phyloP scores from a whole-genome alignment of 2,797 vertebrate species.

The Euphonia xanthogaster region DNA sequence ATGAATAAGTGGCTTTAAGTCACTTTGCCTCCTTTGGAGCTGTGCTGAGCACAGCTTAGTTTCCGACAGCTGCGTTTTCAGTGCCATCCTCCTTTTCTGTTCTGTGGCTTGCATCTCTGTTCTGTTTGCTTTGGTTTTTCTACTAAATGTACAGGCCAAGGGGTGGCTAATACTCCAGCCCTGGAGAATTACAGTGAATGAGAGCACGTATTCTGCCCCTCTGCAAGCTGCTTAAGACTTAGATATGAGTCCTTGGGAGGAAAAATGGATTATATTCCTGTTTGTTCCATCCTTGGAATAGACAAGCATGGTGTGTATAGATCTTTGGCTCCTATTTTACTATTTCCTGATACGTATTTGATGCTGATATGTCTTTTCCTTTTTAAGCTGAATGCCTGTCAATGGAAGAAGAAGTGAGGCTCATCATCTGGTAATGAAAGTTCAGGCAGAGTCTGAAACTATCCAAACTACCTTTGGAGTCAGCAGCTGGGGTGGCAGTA shows the following conservation, averaged over 20 bases:
- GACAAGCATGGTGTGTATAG: background rate
- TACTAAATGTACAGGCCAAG: background rate
- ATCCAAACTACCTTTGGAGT: background rate
- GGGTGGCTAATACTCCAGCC: background rate
- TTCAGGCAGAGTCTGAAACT: background rate
- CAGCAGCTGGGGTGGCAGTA: background rate
- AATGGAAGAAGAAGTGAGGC: background rate
- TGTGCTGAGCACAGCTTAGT: background rate
- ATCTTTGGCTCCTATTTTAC: background rate
- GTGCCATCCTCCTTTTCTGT: background rate
- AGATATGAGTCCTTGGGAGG: background rate
- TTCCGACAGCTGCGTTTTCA: background rate
- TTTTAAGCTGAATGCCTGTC: background rate
- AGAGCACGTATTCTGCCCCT: background rate
- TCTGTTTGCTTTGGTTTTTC: background rate
- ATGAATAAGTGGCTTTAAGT: background rate
- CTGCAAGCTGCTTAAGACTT: background rate
- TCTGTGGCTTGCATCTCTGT: background rate
- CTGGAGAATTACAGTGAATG: background rate
- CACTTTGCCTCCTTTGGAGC: background rate
- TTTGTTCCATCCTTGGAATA: background rate
- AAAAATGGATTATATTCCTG: background rate
- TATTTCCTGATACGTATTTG: background rate
- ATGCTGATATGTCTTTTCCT: background rate
- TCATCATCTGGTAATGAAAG: background rate